These are phyloP conservation scores for Enteromius mattozi DNA, from an alignment of 2,797 vertebrate species.

Conservation along the genomic window DNA sequence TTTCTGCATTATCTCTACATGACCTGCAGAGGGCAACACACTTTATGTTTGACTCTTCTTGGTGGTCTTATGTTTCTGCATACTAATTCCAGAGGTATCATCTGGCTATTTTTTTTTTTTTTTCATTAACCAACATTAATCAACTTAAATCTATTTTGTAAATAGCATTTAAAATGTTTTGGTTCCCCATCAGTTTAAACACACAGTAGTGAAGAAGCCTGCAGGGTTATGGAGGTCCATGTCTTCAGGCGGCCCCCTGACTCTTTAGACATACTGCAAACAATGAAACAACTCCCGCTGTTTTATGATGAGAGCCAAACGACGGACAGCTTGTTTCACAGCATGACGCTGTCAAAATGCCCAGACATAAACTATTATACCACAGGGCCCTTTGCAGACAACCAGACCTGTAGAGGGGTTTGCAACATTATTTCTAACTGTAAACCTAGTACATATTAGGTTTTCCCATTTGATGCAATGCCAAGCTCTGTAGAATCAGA, in stretches of 20 bases:
- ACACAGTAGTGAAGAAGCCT: background rate
- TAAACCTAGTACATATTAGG: background rate
- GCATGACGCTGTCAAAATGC: conserved; percentile 28
- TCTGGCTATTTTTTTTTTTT: background rate
- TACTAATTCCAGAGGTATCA: background rate
- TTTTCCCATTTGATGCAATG: background rate
- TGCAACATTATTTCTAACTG: background rate
- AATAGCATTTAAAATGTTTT: background rate
- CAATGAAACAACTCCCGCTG: conserved; percentile 38
- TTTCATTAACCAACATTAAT: background rate
- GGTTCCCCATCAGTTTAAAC: background rate
- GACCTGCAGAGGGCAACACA: conserved; percentile 37
- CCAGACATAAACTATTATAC: conserved; percentile 26
- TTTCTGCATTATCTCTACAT: background rate
- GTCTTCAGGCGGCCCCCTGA: background rate
- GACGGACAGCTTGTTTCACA: conserved; percentile 31
- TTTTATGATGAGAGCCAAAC: conserved; percentile 47
- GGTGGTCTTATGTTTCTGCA: background rate
- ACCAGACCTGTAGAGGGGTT: background rate
- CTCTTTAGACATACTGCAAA: background rate
- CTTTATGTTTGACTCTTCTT: background rate
- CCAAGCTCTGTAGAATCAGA: background rate
- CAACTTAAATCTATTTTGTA: background rate
- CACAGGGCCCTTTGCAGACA: background rate
- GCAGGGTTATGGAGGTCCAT: background rate